Conservation (phyloP, 2,797 vertebrate genomes). For the Manis pentadactyla region DNA sequence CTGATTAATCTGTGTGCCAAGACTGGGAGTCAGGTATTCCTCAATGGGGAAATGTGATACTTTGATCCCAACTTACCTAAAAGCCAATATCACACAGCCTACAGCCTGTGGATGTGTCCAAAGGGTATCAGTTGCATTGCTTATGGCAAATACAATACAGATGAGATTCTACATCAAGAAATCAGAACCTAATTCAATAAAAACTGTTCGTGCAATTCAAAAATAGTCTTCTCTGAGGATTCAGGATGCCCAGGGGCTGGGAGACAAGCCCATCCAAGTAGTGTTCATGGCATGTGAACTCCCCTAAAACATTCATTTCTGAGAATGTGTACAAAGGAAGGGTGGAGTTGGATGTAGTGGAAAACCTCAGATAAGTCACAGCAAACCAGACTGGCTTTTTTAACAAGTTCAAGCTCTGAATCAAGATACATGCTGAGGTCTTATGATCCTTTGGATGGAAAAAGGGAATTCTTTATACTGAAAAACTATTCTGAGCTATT, state of each 20-base stretch:
- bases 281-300: slow-evolving; percentile 7
- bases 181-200: slow-evolving; percentile 65
- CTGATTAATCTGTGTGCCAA: neutral
- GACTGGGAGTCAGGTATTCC: neutral
- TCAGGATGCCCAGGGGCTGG: slow-evolving; percentile 1
- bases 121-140: slow-evolving; percentile 17
- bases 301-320: slow-evolving; percentile 54
- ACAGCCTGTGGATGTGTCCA: neutral
- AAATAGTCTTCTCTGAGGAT: slow-evolving; percentile 21
- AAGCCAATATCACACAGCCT: slow-evolving; percentile 6
- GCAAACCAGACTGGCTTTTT: slow-evolving; percentile 35
- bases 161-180: slow-evolving; percentile 63
- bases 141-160: slow-evolving; percentile 56
- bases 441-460: slow-evolving; percentile 30
- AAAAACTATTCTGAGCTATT: slow-evolving; percentile 29
- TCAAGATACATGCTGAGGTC: neutral
- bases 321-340: slow-evolving; percentile 43
- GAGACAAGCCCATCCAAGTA: slow-evolving; percentile 31
- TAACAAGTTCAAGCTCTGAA: neutral
- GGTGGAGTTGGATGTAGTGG: neutral
- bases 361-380: slow-evolving; percentile 32
- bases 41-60: neutral
- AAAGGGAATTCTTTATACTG: neutral
- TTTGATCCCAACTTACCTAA: slow-evolving; percentile 44
- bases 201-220: slow-evolving; percentile 32